phyloP scores from a whole-genome alignment of 2,113 vertebrate genomes.

The Oreochromis spilurus region DNA sequence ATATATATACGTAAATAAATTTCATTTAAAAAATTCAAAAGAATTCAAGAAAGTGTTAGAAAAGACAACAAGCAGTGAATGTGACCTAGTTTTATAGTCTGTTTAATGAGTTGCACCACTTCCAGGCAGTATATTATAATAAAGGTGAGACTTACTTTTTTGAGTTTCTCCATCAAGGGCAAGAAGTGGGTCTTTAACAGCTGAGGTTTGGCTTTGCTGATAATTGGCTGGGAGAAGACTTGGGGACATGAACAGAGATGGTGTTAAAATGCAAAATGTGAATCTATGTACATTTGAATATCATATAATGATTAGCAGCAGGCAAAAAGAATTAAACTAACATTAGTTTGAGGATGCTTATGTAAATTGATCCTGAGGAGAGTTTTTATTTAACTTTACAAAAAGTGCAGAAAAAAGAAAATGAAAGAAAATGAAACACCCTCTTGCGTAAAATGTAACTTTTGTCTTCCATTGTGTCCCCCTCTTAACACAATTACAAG shows the following conservation, averaged over 20 bases:
- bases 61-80: neutral
- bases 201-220: constrained; percentile 89
- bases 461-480: neutral
- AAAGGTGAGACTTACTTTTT: constrained; percentile 65
- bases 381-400: neutral
- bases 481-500: neutral
- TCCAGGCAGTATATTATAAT: neutral
- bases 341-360: neutral
- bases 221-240: constrained; percentile 98
- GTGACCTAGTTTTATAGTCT: neutral
- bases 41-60: neutral
- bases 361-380: neutral
- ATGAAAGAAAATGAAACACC: neutral
- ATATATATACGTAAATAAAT: neutral
- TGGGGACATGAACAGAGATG: neutral
- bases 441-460: neutral
- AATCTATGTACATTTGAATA: neutral
- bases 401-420: neutral
- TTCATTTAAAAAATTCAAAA: neutral
- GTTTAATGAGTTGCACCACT: neutral
- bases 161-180: constrained; percentile 95
- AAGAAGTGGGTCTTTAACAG: constrained; percentile 94
- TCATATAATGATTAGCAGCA: neutral
- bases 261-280: neutral
- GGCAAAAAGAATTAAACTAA: neutral